Base-by-base conservation (phyloP, 2,113 vertebrate species). In the Megalops atlanticus region DNA sequence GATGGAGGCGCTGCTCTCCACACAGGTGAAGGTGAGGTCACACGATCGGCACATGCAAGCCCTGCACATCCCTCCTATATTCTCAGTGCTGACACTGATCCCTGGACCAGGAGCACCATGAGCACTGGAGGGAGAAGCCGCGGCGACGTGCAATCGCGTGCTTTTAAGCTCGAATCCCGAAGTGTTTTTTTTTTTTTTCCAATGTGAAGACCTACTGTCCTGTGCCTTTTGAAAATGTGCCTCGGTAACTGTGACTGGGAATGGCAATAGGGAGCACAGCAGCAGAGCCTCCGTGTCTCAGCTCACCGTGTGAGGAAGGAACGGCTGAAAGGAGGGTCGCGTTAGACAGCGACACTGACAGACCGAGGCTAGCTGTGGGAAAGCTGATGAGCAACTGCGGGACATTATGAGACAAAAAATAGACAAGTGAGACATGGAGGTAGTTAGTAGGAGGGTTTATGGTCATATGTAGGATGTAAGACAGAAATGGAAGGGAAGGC, bases 351-450 rank as follows among this genome's bases (percentile, higher is more conserved):
- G 31, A 64, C 58, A 64, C 24, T n/a, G 58, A 64, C n/a, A 64
- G n/a, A 64, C 58, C 58, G 12, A 64, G 58, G 58, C 58, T 64
- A 64, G 58, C 31, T 64, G 58, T 64, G 24, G n/a, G 58, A 64
- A 64, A 64, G 58, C 31, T 64, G 58, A 31, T 64, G 58, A 64
- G 58, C 24, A 64, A 64, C 58, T 64, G 58, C 12, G 58, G 58
- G n/a, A 64, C 58, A 64, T 64, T 24, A 64, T 64, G 58, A 64
- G 58, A 64, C 58, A 64, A 64, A 31, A 64, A 18, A 64, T n/a
- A 64, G 31, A 64, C n/a, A 64, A n/a, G 2, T 24, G 31, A 31
- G 31, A 64, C 58, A 64, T 10, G 24, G 31, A 27, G 54, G 54
- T 2, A 64, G 58, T 64, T 64, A 64, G 58, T 15, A 64, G 2